Evolutionary conservation across 2,113 vertebrate genomes (phyloP).

Genomic region (Dipodomys merriami): DNA sequence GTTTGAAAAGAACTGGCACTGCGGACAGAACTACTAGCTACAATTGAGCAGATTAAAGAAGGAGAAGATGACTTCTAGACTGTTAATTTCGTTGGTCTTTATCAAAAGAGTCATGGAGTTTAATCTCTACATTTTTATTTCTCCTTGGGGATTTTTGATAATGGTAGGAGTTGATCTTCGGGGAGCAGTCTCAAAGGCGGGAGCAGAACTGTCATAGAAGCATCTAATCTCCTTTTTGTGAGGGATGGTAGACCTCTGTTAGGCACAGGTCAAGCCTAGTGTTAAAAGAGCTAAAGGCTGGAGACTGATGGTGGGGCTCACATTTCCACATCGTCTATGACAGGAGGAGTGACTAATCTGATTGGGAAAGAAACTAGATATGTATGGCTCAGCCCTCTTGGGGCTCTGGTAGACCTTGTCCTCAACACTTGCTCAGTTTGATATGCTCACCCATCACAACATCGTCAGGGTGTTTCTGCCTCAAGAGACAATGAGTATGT

Average conservation of each 20-base stretch:
- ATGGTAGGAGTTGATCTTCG: neutral
- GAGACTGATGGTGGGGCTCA: neutral
- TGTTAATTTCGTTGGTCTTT: constrained; percentile 39
- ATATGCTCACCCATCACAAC: neutral
- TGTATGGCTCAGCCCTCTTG: neutral
- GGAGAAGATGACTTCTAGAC: neutral
- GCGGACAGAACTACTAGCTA: neutral
- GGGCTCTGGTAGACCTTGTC: neutral
- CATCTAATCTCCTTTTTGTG: neutral
- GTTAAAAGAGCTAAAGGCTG: neutral
- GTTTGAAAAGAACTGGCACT: neutral
- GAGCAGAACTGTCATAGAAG: neutral
- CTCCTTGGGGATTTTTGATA: neutral
- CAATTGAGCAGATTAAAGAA: neutral
- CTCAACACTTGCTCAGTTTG: neutral
- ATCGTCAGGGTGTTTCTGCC: neutral
- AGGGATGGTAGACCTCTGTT: neutral
- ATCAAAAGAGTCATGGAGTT: neutral
- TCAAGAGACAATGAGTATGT: neutral
- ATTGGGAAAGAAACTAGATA: neutral
- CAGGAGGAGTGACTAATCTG: neutral
- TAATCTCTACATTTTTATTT: neutral
- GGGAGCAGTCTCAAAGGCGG: neutral
- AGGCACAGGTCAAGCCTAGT: neutral
- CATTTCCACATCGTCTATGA: neutral